These are phyloP conservation scores for Cyrtorhinus lividipennis DNA, from an alignment of 1,140 invertebrate genomes.

Conservation along the genomic window DNA sequence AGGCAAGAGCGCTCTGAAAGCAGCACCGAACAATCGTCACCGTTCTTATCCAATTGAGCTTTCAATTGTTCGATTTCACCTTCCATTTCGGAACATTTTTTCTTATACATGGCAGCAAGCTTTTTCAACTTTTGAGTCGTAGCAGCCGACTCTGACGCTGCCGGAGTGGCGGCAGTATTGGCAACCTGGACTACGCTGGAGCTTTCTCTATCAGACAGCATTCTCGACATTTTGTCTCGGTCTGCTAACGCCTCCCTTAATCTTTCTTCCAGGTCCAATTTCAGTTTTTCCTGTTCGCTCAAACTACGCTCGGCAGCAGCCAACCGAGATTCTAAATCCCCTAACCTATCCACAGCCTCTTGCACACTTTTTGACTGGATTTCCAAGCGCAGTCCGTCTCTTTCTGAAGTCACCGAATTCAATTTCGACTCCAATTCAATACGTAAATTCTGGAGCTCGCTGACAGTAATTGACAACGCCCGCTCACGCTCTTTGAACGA, in stretches of 20 bases:
- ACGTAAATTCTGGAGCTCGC: not conserved
- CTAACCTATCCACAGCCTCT: not conserved
- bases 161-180: not conserved
- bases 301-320: not conserved
- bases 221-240: not conserved
- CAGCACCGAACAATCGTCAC: not conserved
- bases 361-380: not conserved
- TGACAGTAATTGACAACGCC: not conserved
- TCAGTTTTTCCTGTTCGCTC: conserved; percentile 21
- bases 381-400: not conserved
- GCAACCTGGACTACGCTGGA: not conserved
- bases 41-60: not conserved
- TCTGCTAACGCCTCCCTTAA: conserved; percentile 21
- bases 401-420: not conserved
- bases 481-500: not conserved
- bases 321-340: not conserved
- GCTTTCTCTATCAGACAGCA: not conserved
- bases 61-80: conserved; percentile 24
- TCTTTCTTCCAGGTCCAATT: conserved; percentile 28
- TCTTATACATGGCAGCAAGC: conserved; percentile 50
- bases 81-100: conserved; percentile 46
- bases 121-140: conserved; percentile 55
- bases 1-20: not conserved
- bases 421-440: conserved; percentile 24
- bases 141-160: conserved; percentile 21